A percentile compares a stretch with the other conserved stretches of the same genome.
These are phyloP conservation scores for Drymonia ruficornis DNA, from an alignment of 2,888 invertebrate species.

Conservation along the genomic window DNA sequence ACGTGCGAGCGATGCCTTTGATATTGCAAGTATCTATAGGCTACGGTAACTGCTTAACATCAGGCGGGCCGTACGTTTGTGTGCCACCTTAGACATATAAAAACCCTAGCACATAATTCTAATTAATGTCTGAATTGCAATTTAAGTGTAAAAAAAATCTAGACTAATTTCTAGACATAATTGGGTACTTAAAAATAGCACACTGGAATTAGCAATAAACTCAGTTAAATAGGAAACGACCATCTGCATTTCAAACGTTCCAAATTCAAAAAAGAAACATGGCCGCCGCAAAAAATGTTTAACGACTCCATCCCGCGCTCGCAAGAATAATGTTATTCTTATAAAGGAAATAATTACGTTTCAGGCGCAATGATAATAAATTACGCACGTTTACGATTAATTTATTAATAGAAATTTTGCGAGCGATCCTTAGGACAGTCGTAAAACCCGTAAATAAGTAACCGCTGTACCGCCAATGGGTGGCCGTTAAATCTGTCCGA, in stretches of 20 bases:
- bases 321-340: constrained; percentile 70
- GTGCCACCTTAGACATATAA: too few relatives aligned
- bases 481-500: constrained; percentile 73
- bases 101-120: too few relatives aligned
- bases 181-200: not conserved
- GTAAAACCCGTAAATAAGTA: constrained; percentile 82
- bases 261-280: constrained; percentile 19
- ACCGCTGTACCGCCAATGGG: constrained; percentile 74
- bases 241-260: constrained; percentile 14
- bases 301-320: constrained; percentile 30
- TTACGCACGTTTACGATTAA: constrained; percentile 78
- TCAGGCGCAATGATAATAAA: constrained; percentile 76
- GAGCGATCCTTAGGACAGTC: constrained; percentile 78
- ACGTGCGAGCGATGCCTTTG: too few relatives aligned
- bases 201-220: not conserved
- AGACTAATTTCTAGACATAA: too few relatives aligned
- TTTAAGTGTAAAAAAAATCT: too few relatives aligned
- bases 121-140: too few relatives aligned
- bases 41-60: too few relatives aligned
- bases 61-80: too few relatives aligned
- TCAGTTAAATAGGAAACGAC: not conserved
- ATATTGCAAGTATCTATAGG: too few relatives aligned
- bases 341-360: constrained; percentile 79
- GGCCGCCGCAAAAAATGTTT: constrained; percentile 20
- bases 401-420: constrained; percentile 84